Conservation (phyloP, 2,888 invertebrate species). For the Watsonalla binaria region DNA sequence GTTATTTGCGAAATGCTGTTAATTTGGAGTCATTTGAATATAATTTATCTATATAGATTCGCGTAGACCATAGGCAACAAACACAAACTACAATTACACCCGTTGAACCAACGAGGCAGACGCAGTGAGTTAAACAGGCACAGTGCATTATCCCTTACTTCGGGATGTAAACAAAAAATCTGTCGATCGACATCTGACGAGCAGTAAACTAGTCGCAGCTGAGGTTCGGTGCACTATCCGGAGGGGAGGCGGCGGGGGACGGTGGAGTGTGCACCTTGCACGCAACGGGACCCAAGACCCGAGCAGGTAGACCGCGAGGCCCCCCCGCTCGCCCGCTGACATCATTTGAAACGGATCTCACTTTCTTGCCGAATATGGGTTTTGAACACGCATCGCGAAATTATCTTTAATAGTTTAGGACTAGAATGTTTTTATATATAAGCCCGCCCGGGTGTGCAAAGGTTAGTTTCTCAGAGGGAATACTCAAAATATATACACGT, state of each 20-base stretch:
- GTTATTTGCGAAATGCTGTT: too few species aligned
- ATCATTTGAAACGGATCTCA: constrained; percentile 63
- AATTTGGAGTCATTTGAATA: too few species aligned
- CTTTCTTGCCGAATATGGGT: constrained; percentile 63
- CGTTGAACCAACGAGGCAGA: constrained; percentile 18
- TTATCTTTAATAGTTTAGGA: constrained; percentile 3
- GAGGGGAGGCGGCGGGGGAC: constrained; percentile 32
- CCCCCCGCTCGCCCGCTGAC: constrained; percentile 45
- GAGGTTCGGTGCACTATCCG: constrained; percentile 63
- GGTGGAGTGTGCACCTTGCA: constrained; percentile 67
- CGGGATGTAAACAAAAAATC: constrained; percentile 49
- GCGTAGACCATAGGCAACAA: background rate
- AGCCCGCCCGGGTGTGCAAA: too few species aligned
- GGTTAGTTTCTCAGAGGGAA: too few species aligned
- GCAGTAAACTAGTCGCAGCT: constrained; percentile 39
- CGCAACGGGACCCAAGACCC: constrained; percentile 65
- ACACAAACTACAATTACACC: constrained; percentile 3
- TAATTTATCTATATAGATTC: too few species aligned
- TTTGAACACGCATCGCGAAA: constrained; percentile 25
- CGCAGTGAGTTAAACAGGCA: constrained; percentile 23
- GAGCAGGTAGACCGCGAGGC: constrained; percentile 62
- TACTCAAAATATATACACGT: too few species aligned
- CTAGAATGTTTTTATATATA: too few species aligned
- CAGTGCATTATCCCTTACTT: constrained; percentile 22
- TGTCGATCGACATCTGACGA: constrained; percentile 70